Base-by-base conservation (phyloP, 1,140 invertebrate genomes). In the Drosophila equinoxialis region DNA sequence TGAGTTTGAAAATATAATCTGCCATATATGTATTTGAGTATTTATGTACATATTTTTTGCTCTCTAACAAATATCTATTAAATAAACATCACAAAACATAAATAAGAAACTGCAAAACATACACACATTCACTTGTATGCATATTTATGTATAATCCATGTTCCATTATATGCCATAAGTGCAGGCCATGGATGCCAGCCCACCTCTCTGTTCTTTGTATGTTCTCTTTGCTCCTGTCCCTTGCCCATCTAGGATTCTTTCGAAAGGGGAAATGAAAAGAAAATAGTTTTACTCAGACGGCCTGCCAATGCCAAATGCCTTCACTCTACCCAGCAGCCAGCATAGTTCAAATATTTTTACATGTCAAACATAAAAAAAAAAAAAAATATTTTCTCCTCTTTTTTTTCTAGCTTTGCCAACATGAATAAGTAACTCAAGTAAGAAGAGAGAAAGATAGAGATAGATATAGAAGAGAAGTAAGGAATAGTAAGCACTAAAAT, bases 241-340 rank as follows among this genome's bases (percentile, higher is more conserved):
- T 48, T 48, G 45, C 45, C 45, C 45, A 51, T 51, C 13, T 11
- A 48, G 6, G 45, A 48, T 10, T 48, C 17, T n/a, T 48, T 48
- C 14, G 55, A 41, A 37, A 51, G 14, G 65, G 68, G n/a, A 78
- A 87, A 86, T 82, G 68, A 87, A 87, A 86, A 86, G 83, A 82
- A 85, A 82, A 87, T 87, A 81, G 83, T 82, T 79, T 87, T 79
- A 68, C 61, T 58, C 75, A 86, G 83, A 76, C 63, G 66, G 66
- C 65, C 62, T 65, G 72, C 71, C 75, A 74, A 74, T 80, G 67
- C 67, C 76, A 67, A 74, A 74, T 67, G 48, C 42, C 42, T 48
- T n/a, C 17, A 20, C 66, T 6, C 6, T 35, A 4, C 48, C 58
- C 10, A 20, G 45, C 13, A 20, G 45, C 13, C 35, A 39, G 61